Evolutionary conservation across 2,888 invertebrate species (phyloP).

Genomic region (Cybosia mesomella): DNA sequence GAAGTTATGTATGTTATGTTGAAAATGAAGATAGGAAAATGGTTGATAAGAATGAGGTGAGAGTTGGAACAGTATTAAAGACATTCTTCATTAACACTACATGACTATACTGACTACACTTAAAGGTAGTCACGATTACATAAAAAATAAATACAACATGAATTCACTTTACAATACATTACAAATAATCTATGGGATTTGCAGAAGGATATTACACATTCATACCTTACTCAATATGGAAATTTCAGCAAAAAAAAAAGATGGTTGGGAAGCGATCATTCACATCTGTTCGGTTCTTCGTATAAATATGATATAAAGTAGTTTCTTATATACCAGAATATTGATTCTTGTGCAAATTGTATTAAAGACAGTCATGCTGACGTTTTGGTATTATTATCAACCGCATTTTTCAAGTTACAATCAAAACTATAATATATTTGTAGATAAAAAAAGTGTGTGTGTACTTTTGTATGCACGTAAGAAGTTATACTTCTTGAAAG

Average conservation of each 20-base stretch:
- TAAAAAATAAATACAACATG: neutral
- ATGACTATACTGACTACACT: neutral
- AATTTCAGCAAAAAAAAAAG: slow-evolving; percentile 14
- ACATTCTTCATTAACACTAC: neutral
- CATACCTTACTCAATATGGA: slow-evolving; percentile 11
- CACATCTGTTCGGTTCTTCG: slow-evolving; percentile 43
- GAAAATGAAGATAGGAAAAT: neutral
- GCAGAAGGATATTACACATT: neutral
- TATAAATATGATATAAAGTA: slow-evolving; percentile 44
- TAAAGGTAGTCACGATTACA: neutral
- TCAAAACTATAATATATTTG: neutral
- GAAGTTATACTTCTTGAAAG: too few species aligned
- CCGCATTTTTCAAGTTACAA: neutral
- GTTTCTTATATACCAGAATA: slow-evolving; percentile 36
- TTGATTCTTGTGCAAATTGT: slow-evolving; percentile 45
- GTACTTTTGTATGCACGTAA: too few species aligned
- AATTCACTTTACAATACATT: neutral
- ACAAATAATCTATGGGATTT: neutral
- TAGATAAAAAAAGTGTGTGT: too few species aligned
- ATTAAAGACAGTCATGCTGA: slow-evolving; percentile 42
- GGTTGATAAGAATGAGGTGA: too few species aligned
- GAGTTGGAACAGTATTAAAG: neutral
- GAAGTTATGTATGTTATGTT: too few species aligned
- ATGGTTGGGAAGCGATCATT: slow-evolving; percentile 27
- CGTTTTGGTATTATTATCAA: slow-evolving; percentile 8